Conservation (phyloP, 2,113 vertebrate species). For the Drymodes brunneopygia region DNA sequence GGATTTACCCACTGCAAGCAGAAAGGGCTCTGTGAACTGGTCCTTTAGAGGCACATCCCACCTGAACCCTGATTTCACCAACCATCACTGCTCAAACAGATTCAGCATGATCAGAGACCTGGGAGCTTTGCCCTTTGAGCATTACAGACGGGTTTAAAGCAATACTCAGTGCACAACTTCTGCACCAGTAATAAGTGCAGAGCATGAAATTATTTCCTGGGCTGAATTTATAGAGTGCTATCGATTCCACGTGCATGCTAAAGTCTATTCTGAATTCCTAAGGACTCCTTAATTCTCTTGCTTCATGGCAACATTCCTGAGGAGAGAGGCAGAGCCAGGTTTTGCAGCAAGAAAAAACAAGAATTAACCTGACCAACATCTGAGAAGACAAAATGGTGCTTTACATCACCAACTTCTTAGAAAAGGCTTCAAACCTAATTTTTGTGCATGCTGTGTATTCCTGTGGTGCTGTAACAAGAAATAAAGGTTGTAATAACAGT, state of each 20-base stretch:
- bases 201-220: not conserved
- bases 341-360: not conserved
- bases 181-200: not conserved
- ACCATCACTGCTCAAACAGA: not conserved
- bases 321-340: not conserved
- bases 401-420: not conserved
- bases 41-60: not conserved
- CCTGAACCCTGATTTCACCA: not conserved
- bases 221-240: not conserved
- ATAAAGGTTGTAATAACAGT: not conserved
- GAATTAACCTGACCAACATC: not conserved
- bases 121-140: not conserved
- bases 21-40: accelerated
- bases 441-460: not conserved
- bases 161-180: not conserved
- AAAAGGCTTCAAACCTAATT: not conserved
- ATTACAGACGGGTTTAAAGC: not conserved
- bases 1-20: not conserved
- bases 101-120: accelerated
- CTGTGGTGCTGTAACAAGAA: not conserved
- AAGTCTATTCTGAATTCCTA: not conserved
- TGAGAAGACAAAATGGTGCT: not conserved
- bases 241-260: not conserved
- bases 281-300: not conserved
- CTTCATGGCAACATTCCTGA: not conserved